These are phyloP conservation scores for Hestina assimilis DNA, from an alignment of 1,140 invertebrate genomes.

Conservation along the genomic window DNA sequence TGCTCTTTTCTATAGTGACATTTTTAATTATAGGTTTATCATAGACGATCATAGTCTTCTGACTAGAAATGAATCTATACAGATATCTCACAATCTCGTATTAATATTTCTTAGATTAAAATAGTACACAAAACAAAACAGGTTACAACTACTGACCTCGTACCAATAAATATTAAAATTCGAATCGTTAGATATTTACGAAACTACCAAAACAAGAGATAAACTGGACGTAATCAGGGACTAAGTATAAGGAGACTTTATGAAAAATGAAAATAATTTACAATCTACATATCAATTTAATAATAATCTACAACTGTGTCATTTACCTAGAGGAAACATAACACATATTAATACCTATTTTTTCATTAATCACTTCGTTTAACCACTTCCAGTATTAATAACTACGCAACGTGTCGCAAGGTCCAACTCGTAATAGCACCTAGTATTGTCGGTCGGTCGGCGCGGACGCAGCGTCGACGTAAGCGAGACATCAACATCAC, in stretches of 20 bases:
- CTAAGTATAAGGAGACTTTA: constrained; percentile 66
- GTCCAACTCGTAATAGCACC: constrained; percentile 73
- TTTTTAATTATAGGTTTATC: constrained; percentile 47
- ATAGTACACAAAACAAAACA: constrained; percentile 48
- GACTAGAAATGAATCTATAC: constrained; percentile 70
- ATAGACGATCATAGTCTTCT: constrained; percentile 69
- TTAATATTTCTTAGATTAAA: constrained; percentile 45
- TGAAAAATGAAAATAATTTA: constrained; percentile 65
- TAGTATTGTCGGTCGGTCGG: constrained; percentile 75
- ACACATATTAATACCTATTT: constrained; percentile 74
- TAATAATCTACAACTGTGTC: constrained; percentile 64
- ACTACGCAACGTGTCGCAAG: constrained; percentile 66
- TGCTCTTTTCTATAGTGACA: constrained; percentile 30
- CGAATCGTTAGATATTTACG: constrained; percentile 55
- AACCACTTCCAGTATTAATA: constrained; percentile 65
- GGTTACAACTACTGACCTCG: constrained; percentile 67
- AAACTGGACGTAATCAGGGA: constrained; percentile 70
- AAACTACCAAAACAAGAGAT: constrained; percentile 66
- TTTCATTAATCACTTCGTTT: constrained; percentile 63
- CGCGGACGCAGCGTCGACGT: constrained; percentile 50
- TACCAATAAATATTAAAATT: constrained; percentile 74
- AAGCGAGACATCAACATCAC: constrained; percentile 50
- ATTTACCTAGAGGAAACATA: constrained; percentile 66
- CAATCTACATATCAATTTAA: constrained; percentile 68
- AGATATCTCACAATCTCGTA: constrained; percentile 60